Base-by-base conservation (phyloP, 2,113 vertebrate species). In the Osmerus mordax region DNA sequence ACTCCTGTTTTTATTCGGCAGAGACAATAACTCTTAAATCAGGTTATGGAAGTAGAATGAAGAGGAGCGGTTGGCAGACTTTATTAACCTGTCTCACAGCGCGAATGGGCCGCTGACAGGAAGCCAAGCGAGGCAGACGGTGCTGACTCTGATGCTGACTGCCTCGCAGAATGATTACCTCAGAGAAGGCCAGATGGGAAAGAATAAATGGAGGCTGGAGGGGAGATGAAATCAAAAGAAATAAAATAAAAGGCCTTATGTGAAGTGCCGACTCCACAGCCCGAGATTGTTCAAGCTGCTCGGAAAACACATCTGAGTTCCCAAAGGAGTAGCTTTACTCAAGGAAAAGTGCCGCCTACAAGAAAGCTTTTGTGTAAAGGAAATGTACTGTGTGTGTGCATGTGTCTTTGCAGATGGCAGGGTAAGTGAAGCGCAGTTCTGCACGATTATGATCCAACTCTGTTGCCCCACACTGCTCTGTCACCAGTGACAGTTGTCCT, bases 11-110 rank as follows among this genome's bases (percentile, higher is more conserved):
- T 77, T 77, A 74, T 73, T 55, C 51, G 69, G 79, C 9, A 2
- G 15, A 85, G 63, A 4, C 75, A 86, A 81, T 87, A 86, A 84
- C 75, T 67, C 70, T 70, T 8, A 69, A 79, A 84, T 86, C 51
- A 61, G 65, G 67, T 83, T 81, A 78, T 70, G 77, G 81, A 67
- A 70, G 19, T 15, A 16, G 55, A 14, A 75, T 67, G 70, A 6
- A 78, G 41, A 79, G 69, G 62, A 14, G n/a, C 74, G 69, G 74
- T 71, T 67, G 53, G 76, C 73, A 51, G 8, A 75, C 59, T 78
- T 78, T 78, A 86, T 81, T 74, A 79, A 82, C 76, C 29, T 67
- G 80, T 79, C 79, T 78, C 72, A 65, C 61, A 71, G 15, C 63
- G 32, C 52, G n/a, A 74, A 70, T 19, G 58, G 69, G 41, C 69